These are phyloP conservation scores for Otolemur crassicaudatus DNA, from an alignment of 2,797 vertebrate genomes.

Conservation along the genomic window DNA sequence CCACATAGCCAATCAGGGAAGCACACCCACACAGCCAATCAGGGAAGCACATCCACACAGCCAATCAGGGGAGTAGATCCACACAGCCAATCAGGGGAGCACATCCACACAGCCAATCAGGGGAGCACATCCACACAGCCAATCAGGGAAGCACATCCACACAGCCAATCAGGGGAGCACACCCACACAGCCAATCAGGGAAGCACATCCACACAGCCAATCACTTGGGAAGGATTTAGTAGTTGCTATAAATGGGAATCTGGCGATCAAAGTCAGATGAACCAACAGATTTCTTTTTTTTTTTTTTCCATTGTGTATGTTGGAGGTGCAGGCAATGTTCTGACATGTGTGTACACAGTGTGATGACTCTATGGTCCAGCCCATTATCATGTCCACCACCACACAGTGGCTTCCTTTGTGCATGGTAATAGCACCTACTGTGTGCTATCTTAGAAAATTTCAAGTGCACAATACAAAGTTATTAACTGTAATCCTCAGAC, in stretches of 20 bases:
- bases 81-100: slow-evolving; percentile 68
- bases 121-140: slow-evolving; percentile 63
- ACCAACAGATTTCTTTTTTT: not conserved
- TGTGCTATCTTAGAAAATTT: not conserved
- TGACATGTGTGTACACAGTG: not conserved
- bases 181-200: slow-evolving; percentile 68
- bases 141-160: slow-evolving; percentile 71
- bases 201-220: slow-evolving; percentile 70
- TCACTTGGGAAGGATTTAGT: slow-evolving; percentile 67
- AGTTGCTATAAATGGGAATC: slow-evolving; percentile 55
- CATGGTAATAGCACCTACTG: not conserved
- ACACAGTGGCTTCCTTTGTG: not conserved
- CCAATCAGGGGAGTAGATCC: slow-evolving; percentile 72
- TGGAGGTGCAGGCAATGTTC: not conserved
- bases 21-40: slow-evolving; percentile 73
- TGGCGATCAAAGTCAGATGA: slow-evolving; percentile 3
- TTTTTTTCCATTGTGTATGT: not conserved
- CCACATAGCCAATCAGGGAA: slow-evolving; percentile 64
- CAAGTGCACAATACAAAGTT: not conserved
- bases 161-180: slow-evolving; percentile 72
- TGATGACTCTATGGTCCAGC: not conserved
- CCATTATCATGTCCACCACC: not conserved
- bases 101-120: slow-evolving; percentile 70
- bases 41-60: slow-evolving; percentile 62
- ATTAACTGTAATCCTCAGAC: not conserved